Percentiles rank a stretch among this genome's conserved stretches.
These are phyloP conservation scores for Epizoanthus ramosus DNA, from an alignment of 92 coral and sea anemone species.

Conservation along the genomic window DNA sequence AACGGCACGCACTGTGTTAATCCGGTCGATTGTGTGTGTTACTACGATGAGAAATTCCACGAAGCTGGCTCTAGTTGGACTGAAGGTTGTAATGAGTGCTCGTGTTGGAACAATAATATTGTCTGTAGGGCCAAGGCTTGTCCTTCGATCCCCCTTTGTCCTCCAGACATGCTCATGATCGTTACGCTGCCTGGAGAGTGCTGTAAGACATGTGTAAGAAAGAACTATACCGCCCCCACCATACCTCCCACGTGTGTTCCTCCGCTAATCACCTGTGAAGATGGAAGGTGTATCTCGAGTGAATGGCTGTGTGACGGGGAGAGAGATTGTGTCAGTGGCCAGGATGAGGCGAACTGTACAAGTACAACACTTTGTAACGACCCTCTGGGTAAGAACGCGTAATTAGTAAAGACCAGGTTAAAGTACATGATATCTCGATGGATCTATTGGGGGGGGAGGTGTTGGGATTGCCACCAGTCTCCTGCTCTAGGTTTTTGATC, in stretches of 20 bases:
- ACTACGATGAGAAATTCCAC: constrained; percentile 49
- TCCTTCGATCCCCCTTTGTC: constrained; percentile 62
- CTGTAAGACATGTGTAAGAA: constrained; percentile 64
- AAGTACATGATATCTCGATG: too few species aligned
- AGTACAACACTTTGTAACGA: constrained; percentile 49
- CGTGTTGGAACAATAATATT: constrained; percentile 85
- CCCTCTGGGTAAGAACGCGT: constrained; percentile 67
- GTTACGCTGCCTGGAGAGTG: constrained; percentile 66
- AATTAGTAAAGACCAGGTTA: not conserved
- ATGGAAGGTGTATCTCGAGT: constrained; percentile 71
- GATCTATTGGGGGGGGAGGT: too few species aligned
- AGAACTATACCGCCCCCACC: constrained; percentile 47
- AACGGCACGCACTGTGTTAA: constrained; percentile 83
- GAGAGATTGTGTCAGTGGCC: constrained; percentile 72
- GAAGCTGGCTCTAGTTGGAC: constrained; percentile 85
- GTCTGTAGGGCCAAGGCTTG: constrained; percentile 68
- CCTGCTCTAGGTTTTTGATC: too few species aligned
- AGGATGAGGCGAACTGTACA: constrained; percentile 84
- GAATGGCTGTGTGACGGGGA: constrained; percentile 91
- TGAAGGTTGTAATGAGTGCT: constrained; percentile 67
- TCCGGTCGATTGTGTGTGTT: constrained; percentile 79
- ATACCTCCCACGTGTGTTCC: constrained; percentile 52
- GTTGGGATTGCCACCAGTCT: too few species aligned
- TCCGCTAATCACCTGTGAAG: constrained; percentile 55
- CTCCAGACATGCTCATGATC: constrained; percentile 49